A percentile compares a stretch with the other conserved stretches of the same genome.
Evolutionary conservation across 2,888 invertebrate genomes (phyloP).

Genomic region (Dolichomitus sp.): DNA sequence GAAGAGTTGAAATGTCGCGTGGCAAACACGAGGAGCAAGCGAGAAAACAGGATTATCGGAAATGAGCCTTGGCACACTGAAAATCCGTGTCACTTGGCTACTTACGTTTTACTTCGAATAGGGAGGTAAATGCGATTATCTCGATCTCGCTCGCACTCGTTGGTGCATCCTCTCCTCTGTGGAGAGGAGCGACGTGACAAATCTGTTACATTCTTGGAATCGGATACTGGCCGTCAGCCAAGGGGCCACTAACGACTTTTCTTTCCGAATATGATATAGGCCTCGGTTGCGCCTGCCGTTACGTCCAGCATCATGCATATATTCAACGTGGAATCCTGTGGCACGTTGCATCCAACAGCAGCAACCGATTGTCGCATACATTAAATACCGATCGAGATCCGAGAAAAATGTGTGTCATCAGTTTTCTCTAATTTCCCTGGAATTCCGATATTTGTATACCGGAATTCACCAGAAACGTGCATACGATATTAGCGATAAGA

Average conservation of each 20-base stretch:
- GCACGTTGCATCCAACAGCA: conserved; percentile 8
- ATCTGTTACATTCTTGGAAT: conserved; percentile 84
- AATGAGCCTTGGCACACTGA: conserved; percentile 82
- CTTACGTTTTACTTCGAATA: conserved; percentile 79
- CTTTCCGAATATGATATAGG: conserved; percentile 78
- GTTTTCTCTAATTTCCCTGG: background rate
- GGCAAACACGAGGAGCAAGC: conserved; percentile 46
- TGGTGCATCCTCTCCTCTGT: conserved; percentile 41
- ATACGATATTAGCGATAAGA: conserved; percentile 4
- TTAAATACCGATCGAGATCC: background rate
- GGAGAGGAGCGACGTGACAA: conserved; percentile 76
- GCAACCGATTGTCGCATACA: background rate
- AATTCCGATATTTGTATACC: background rate
- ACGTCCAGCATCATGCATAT: conserved; percentile 40
- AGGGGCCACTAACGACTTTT: conserved; percentile 80
- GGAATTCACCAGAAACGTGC: background rate
- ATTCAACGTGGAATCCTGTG: conserved; percentile 6
- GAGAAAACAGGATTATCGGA: conserved; percentile 76
- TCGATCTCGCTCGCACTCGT: conserved; percentile 60
- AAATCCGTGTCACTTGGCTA: conserved; percentile 79
- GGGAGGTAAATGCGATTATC: conserved; percentile 80
- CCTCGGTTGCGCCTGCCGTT: conserved; percentile 46
- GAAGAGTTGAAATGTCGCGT: conserved; percentile 66
- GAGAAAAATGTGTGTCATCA: background rate
- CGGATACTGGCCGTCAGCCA: conserved; percentile 81